Base-by-base conservation (phyloP, 23 tunicate species). In the Ascidia mentula region DNA sequence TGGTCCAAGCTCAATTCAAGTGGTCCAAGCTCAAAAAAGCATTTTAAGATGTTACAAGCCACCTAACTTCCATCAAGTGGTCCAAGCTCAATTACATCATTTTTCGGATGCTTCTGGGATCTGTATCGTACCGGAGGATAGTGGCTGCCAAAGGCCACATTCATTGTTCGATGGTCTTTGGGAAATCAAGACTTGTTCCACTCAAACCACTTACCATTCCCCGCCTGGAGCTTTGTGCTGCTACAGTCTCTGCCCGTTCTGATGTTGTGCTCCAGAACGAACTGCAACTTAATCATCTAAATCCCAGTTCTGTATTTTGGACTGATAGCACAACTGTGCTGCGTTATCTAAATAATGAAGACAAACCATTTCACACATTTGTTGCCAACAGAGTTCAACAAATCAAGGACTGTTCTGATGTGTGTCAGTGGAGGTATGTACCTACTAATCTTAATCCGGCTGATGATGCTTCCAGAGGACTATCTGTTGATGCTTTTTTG, bases 41-140 rank as follows among this genome's bases (percentile, higher is more conserved):
- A 40, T 81, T 8, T 78, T 80, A 2, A 80, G 86, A 60, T 81
- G 91, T 45, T 87, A 60, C 86, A 46, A 75, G 34, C 75, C 86
- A 18, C 24, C 31, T 20, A 33, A 31, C 32, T 72, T 81, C 38
- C 73, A 83, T 2, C 46, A 76, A 38, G 33, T 77, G 28, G 46
- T 32, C 12, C 28, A 37, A 20, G 77, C 77, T 20, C 77, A 53
- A 1, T 61, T 74, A 13, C 84, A 87, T 77, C 82, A 76, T 42
- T 87, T 87, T 38, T 76, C 86, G 15, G 86, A 87, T 71, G 92
- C 86, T n/a, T 81, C 86, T 33, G 74, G 86, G 91, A 24, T 73
- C 71, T 31, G 81, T 76, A 34, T 81, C 92, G 37, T 87, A 87
- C 60, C 28, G 81, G 24, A 45, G 86, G 15, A 9, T 82, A 46